Evolutionary conservation across 2,797 vertebrate species (phyloP).

Genomic region (Petrocephalus schoutedeni): DNA sequence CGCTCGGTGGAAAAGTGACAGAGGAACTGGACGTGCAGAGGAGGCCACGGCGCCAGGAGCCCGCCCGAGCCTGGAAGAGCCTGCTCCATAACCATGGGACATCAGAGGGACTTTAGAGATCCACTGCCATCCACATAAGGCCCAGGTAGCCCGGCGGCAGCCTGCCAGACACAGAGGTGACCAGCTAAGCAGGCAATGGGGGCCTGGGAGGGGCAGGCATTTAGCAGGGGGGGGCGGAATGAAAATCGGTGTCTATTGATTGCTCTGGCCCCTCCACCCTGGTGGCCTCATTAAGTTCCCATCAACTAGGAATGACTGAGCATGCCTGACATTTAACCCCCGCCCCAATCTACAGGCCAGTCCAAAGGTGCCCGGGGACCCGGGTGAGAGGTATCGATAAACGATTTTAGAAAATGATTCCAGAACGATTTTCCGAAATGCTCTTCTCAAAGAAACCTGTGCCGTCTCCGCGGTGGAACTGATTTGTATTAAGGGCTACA

Average conservation of each 20-base stretch:
- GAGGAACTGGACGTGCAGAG: not conserved
- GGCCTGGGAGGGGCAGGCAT: not conserved
- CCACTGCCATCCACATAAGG: not conserved
- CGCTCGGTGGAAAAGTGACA: not conserved
- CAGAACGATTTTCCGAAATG: not conserved
- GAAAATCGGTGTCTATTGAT: not conserved
- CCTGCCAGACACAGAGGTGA: not conserved
- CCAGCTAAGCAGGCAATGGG: not conserved
- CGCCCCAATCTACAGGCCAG: not conserved
- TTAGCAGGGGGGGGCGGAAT: not conserved
- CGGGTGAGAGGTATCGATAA: not conserved
- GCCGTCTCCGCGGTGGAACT: not conserved
- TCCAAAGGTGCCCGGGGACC: not conserved
- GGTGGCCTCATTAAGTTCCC: constrained; percentile 11
- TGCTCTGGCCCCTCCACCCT: not conserved
- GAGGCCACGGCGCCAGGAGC: not conserved
- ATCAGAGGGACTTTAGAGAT: not conserved
- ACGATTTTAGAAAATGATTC: not conserved
- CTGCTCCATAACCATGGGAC: not conserved
- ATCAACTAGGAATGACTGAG: not conserved
- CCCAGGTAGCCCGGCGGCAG: not conserved
- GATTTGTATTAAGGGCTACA: not conserved
- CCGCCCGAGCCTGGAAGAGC: not conserved
- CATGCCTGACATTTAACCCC: constrained; percentile 10
- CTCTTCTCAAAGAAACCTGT: not conserved